phyloP scores from a whole-genome alignment of 2,113 vertebrate genomes.

The Percina caprodes region DNA sequence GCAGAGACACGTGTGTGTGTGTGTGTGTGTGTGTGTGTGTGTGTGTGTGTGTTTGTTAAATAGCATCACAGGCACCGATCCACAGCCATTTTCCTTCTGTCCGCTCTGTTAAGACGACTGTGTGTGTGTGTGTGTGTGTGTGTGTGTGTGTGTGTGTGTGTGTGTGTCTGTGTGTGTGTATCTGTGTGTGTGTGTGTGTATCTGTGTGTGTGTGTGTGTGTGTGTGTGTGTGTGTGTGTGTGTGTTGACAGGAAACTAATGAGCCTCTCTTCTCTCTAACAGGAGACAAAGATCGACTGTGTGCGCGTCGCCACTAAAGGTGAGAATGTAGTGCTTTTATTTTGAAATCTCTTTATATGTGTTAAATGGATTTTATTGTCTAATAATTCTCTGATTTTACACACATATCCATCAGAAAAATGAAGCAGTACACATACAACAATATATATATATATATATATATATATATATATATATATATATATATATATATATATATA shows the following conservation, averaged over 20 bases:
- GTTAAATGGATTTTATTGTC: too few relatives aligned
- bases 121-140: constrained; percentile 20
- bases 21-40: constrained; percentile 32
- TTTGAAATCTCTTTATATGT: constrained; percentile 20
- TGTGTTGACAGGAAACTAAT: constrained; percentile 56
- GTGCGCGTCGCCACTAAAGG: constrained; percentile 96
- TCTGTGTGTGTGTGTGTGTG: constrained; percentile 7
- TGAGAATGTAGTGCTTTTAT: constrained; percentile 67
- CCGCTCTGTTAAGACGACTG: constrained; percentile 53
- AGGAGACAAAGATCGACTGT: constrained; percentile 98
- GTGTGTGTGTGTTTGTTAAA: constrained; percentile 58
- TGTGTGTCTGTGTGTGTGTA: constrained; percentile 15
- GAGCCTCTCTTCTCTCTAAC: constrained; percentile 75
- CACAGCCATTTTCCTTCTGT: constrained; percentile 75
- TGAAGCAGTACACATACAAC: too few relatives aligned
- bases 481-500: too few relatives aligned
- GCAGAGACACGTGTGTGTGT: constrained; percentile 26
- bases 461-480: too few relatives aligned
- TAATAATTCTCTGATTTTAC: too few relatives aligned
- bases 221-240: neutral
- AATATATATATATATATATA: too few relatives aligned
- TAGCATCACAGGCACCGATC: constrained; percentile 71
- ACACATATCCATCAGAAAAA: too few relatives aligned
- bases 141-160: constrained; percentile 39
- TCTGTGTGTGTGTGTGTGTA: too few relatives aligned